Conservation (phyloP, 2,797 vertebrate genomes). For the Epinephelus coioides region DNA sequence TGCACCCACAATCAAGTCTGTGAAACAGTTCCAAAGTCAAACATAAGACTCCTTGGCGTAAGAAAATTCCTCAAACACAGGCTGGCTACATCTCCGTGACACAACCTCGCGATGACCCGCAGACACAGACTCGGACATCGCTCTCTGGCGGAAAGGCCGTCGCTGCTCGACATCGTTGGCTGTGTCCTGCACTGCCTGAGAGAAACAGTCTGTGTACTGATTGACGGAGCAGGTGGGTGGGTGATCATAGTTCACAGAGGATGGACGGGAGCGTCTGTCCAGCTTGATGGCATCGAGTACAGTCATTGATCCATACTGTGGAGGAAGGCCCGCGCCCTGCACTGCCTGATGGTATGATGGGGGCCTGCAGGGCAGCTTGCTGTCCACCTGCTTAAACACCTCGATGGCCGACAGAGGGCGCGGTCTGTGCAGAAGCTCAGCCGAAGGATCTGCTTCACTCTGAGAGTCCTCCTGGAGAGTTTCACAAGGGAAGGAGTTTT, state of each 20-base stretch:
- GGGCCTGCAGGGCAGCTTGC: constrained; percentile 84
- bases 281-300: constrained; percentile 85
- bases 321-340: constrained; percentile 60
- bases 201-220: constrained; percentile 29
- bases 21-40: constrained; percentile 59
- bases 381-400: constrained; percentile 89
- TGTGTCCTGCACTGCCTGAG: constrained; percentile 24
- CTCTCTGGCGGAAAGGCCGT: constrained; percentile 83
- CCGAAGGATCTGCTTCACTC: constrained; percentile 81
- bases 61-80: constrained; percentile 89
- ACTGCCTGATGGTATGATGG: constrained; percentile 92
- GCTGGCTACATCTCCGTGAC: constrained; percentile 88
- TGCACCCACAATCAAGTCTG: constrained; percentile 11
- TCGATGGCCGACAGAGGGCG: constrained; percentile 88
- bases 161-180: constrained; percentile 43
- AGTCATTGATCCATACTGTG: constrained; percentile 81
- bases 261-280: constrained; percentile 77
- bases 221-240: constrained; percentile 24
- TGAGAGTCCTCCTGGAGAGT: constrained; percentile 85
- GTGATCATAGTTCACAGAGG: constrained; percentile 82
- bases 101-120: constrained; percentile 75
- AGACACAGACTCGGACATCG: constrained; percentile 88
- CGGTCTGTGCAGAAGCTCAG: constrained; percentile 60
- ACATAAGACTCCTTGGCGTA: constrained; percentile 96
- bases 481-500: constrained; percentile 81